Evolutionary conservation across 2,113 vertebrate species (phyloP).

Genomic region (Rattus norvegicus): GRCr8 NC_086019.1:195871501-195872000

Average conservation of each 20-base stretch:
- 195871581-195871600: accelerated
- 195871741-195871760: neutral
- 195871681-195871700: neutral
- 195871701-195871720: neutral
- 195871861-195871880: neutral
- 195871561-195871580: neutral
- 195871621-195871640: neutral
- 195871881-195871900: neutral
- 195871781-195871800: neutral
- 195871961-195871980: neutral
- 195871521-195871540: neutral
- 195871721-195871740: neutral
- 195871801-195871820: neutral
- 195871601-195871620: accelerated
- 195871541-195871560: neutral
- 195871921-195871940: neutral
- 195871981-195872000: neutral
- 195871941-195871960: neutral
- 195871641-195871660: neutral
- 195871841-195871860: neutral
- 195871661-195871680: neutral
- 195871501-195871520: too few species aligned
- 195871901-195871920: neutral
- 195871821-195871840: neutral
- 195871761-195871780: neutral